Conservation (phyloP, 1,140 invertebrate species). For the Orchestia grillus region DNA sequence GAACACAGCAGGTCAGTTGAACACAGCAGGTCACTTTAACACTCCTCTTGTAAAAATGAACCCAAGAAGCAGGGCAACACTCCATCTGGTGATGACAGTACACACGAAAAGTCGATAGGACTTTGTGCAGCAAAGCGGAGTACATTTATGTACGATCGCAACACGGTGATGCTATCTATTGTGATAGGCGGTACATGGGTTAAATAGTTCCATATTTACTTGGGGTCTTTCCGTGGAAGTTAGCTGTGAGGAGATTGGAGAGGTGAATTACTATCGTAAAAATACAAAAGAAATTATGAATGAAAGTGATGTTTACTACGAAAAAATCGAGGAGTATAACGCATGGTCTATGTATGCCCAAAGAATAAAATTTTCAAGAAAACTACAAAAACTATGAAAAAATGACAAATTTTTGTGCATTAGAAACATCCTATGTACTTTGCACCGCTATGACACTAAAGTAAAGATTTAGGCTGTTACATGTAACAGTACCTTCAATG, state of each 20-base stretch:
- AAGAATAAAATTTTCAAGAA: background rate
- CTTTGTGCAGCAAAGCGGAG: background rate
- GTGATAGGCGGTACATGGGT: background rate
- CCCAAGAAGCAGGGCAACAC: too few relatives aligned
- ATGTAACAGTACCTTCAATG: too few relatives aligned
- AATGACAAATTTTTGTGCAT: too few relatives aligned
- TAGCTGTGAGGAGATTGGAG: background rate
- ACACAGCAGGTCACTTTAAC: too few relatives aligned
- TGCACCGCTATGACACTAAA: background rate
- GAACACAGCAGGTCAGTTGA: too few relatives aligned
- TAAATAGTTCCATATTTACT: background rate
- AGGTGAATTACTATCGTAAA: background rate
- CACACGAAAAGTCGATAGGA: background rate
- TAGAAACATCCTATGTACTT: background rate
- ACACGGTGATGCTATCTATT: background rate
- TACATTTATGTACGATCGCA: background rate
- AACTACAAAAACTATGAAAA: background rate
- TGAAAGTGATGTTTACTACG: background rate
- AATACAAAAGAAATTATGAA: background rate
- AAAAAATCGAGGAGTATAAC: background rate
- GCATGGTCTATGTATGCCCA: background rate
- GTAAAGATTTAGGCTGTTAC: too few relatives aligned
- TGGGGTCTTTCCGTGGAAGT: background rate
- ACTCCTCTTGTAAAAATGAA: too few relatives aligned
- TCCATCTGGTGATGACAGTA: background rate